Evolutionary conservation across 2,888 invertebrate genomes (phyloP), one percentile per base, ranked within the genome.

Genomic region (Apocheima hispidaria): DNA sequence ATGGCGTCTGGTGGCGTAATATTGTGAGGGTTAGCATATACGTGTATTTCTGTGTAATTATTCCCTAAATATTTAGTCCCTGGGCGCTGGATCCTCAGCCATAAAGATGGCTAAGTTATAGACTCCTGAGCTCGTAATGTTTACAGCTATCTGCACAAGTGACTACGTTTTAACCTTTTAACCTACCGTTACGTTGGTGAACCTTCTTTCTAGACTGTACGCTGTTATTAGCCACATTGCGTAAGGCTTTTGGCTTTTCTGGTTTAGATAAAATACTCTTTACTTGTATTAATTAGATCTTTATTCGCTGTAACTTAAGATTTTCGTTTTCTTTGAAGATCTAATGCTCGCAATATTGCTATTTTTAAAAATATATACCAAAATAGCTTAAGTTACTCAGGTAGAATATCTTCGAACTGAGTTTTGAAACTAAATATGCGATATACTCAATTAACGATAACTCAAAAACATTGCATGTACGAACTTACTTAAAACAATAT

Each of bases 1-100:
- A 63, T 51, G 59, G 50, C 61, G 53, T 35, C 40, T 54, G 49
- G 23, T 21, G 12, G 52, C 28, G 53, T 18, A 41, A 55, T 49
- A 60, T 55, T 16, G 35, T 33, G 18, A 20, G 43, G 21, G 41
- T 48, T 33, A 33, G 33, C 36, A 35, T 50, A 20, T 62, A 63
- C 57, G 46, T 51, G 30, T 35, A 40, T 59, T 54, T 65, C 70
- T 69, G 70, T 78, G 75, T 84, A 84, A 84, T 84, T 86, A 85
- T 85, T 82, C 75, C 79, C 79, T 83, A 84, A 85, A 86, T 85
- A 86, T 86, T 85, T 84, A 83, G 83, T 70, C 79, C 75, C 72
- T 71, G 70, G 77, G 75, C 71, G 72, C 63, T 68, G 68, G 71
- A 73, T 71, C 78, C 74, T 72, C 71, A 54, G 72, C 75, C 82